Evolutionary conservation across 2,888 invertebrate genomes (phyloP).

Genomic region (Lasiommata megera): DNA sequence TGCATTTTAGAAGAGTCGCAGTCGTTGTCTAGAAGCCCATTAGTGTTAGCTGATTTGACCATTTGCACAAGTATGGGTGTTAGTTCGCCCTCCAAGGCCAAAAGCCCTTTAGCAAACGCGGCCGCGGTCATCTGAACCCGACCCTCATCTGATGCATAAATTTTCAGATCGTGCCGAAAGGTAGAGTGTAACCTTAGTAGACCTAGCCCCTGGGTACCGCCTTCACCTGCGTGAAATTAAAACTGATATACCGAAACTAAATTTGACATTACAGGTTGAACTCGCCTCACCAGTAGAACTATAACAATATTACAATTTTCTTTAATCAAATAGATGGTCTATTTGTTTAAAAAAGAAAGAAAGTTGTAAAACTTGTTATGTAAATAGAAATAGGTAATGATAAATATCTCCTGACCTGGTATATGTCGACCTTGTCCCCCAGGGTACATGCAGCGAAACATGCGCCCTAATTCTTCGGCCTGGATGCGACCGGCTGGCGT

Average conservation of each 20-base stretch:
- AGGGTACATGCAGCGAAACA: conserved; percentile 99
- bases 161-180: conserved; percentile 99
- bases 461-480: conserved; percentile 97
- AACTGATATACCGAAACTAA: background rate
- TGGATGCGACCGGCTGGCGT: conserved; percentile 98
- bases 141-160: conserved; percentile 99
- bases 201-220: conserved; percentile 97
- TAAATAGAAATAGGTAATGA: too few relatives aligned
- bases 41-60: conserved; percentile 99
- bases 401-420: conserved; percentile 75
- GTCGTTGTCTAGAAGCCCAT: conserved; percentile 98
- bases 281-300: too few relatives aligned
- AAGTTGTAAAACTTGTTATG: too few relatives aligned
- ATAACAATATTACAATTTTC: too few relatives aligned
- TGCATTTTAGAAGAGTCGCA: conserved; percentile 98
- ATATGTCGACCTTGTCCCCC: conserved; percentile 96
- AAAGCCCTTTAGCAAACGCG: conserved; percentile 98
- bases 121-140: conserved; percentile 99
- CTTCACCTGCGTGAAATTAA: conserved; percentile 83
- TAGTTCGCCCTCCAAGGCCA: conserved; percentile 98
- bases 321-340: too few relatives aligned
- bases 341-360: too few relatives aligned
- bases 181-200: conserved; percentile 97
- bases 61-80: conserved; percentile 99
- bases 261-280: too few relatives aligned